Percentiles rank a stretch among this genome's conserved stretches.
Evolutionary conservation across 2,113 vertebrate genomes (phyloP).

Genomic region (Psittacula cyanocephala): DNA sequence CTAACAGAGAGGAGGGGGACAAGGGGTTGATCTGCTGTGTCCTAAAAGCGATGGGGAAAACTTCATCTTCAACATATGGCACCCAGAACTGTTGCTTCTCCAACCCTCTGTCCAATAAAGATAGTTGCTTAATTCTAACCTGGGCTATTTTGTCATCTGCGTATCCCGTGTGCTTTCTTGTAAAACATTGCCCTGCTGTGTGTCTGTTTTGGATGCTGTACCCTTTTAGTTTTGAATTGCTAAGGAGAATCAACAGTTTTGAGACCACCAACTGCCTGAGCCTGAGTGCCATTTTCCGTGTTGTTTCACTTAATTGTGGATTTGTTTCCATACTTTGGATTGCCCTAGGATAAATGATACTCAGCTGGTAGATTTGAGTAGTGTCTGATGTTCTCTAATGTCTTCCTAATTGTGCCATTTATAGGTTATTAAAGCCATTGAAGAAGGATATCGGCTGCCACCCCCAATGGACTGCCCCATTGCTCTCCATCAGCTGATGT

Average conservation of each 20-base stretch:
- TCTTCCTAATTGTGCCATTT: background rate
- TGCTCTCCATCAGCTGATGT: constrained; percentile 95
- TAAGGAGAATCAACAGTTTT: background rate
- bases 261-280: background rate
- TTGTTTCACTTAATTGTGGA: background rate
- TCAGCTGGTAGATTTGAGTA: background rate
- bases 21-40: background rate
- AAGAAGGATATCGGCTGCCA: constrained; percentile 95
- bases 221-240: background rate
- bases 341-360: background rate
- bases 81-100: background rate
- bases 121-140: background rate
- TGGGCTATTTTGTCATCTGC: background rate
- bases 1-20: background rate
- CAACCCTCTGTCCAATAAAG: background rate
- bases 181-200: background rate
- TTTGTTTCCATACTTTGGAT: background rate
- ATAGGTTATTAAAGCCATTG: constrained; percentile 98
- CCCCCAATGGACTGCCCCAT: constrained; percentile 98
- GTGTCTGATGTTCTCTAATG: background rate
- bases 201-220: background rate
- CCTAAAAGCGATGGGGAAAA: background rate
- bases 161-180: background rate
- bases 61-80: background rate
- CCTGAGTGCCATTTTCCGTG: background rate